Conservation (phyloP, 2,797 vertebrate species). For the Decapterus maruadsi region DNA sequence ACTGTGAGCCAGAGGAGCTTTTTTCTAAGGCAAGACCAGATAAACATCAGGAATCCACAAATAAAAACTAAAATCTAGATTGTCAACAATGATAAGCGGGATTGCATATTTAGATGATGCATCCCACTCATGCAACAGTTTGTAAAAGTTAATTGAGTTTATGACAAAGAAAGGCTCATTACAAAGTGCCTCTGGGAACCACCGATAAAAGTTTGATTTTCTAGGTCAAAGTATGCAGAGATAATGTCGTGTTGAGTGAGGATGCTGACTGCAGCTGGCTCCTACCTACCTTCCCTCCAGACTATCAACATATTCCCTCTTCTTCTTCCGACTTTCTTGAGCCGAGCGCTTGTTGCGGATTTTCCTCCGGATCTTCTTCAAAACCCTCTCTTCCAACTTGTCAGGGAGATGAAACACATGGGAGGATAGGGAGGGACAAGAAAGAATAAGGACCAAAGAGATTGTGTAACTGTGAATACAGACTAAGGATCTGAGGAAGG, state of each 20-base stretch:
- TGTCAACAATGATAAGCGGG: neutral
- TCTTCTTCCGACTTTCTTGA: slow-evolving; percentile 97
- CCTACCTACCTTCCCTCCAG: slow-evolving; percentile 89
- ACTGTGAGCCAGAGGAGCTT: neutral
- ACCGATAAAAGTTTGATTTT: slow-evolving; percentile 2
- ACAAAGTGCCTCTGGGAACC: neutral
- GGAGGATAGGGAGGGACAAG: slow-evolving; percentile 18
- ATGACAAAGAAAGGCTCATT: slow-evolving; percentile 4
- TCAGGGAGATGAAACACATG: slow-evolving; percentile 54
- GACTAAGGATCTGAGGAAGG: slow-evolving; percentile 25
- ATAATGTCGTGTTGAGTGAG: slow-evolving; percentile 8
- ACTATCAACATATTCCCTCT: slow-evolving; percentile 93
- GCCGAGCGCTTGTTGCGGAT: slow-evolving; percentile 97
- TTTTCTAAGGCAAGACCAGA: neutral
- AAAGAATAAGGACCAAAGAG: slow-evolving; percentile 30
- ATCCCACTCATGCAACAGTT: neutral
- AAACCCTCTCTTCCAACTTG: slow-evolving; percentile 92
- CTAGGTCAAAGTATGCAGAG: neutral
- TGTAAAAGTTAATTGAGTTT: slow-evolving; percentile 7
- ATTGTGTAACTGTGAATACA: slow-evolving; percentile 24
- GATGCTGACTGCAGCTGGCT: slow-evolving; percentile 20
- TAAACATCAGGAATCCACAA: neutral
- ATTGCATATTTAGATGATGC: neutral
- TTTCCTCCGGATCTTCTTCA: slow-evolving; percentile 97
- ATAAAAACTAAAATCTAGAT: neutral